Percentiles rank a stretch among this genome's conserved stretches.
Conservation (phyloP, 2,113 vertebrate genomes). For the Brachypteracias leptosomus region DNA sequence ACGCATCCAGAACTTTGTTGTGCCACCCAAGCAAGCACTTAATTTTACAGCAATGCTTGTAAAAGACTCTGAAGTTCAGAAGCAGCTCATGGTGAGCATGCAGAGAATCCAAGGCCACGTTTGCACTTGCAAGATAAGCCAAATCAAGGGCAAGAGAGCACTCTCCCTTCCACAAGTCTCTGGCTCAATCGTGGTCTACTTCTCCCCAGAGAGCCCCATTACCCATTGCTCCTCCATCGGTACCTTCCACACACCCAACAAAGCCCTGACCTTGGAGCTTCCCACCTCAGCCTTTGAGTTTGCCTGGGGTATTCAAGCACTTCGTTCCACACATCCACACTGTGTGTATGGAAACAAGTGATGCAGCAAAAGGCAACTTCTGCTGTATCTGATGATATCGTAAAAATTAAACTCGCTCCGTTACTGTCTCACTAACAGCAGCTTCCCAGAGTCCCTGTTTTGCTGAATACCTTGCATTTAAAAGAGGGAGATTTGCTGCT, state of each 20-base stretch:
- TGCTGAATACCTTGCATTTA: background rate
- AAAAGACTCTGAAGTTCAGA: background rate
- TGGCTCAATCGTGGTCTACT: accelerated
- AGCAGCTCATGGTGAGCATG: background rate
- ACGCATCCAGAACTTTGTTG: background rate
- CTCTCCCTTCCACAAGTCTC: background rate
- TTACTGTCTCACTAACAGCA: background rate
- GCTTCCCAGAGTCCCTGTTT: background rate
- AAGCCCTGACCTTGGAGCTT: accelerated
- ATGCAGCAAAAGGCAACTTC: background rate
- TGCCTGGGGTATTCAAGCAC: background rate
- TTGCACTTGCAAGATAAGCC: background rate
- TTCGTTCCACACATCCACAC: background rate
- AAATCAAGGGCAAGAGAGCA: background rate
- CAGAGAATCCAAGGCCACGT: background rate
- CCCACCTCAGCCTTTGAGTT: background rate
- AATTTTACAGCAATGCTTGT: background rate
- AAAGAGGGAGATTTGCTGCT: conserved; percentile 33
- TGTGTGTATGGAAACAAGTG: background rate
- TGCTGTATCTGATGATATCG: background rate
- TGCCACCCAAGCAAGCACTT: background rate
- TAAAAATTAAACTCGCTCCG: background rate
- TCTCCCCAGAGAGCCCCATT: background rate
- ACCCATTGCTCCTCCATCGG: accelerated
- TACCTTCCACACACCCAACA: background rate